These are phyloP conservation scores for Hylyphantes graminicola DNA, from an alignment of 1,140 invertebrate species.

Conservation along the genomic window DNA sequence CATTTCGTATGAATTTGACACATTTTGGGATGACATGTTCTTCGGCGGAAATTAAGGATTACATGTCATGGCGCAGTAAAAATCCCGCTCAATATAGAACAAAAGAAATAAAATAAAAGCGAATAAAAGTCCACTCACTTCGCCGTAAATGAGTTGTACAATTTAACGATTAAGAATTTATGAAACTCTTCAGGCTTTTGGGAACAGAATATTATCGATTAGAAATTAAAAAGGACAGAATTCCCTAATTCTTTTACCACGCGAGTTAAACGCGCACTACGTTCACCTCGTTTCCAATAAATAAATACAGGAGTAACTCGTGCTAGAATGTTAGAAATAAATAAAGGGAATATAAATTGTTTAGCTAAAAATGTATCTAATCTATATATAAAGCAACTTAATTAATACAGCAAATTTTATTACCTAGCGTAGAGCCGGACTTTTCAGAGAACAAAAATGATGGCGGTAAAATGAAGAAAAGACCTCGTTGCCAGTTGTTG, in stretches of 20 bases:
- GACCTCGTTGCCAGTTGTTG: conserved; percentile 18
- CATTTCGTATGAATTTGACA: background rate
- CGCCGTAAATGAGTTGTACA: background rate
- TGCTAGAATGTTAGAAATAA: background rate
- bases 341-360: background rate
- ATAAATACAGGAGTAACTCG: background rate
- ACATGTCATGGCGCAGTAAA: background rate
- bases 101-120: background rate
- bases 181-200: background rate
- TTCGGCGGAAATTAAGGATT: background rate
- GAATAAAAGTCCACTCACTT: background rate
- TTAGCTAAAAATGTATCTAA: background rate
- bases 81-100: conserved; percentile 3
- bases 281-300: background rate
- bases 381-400: background rate
- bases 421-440: conserved; percentile 6
- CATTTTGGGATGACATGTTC: background rate
- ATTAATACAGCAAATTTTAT: background rate
- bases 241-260: conserved; percentile 6
- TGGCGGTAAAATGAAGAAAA: conserved; percentile 36
- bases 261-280: conserved; percentile 26
- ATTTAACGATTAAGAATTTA: background rate
- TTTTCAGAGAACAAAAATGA: conserved; percentile 17
- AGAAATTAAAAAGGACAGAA: background rate
- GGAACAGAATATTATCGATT: conserved; percentile 7